Base-by-base conservation (phyloP, 2,113 vertebrate genomes). In the Phalacrocorax aristotelis region DNA sequence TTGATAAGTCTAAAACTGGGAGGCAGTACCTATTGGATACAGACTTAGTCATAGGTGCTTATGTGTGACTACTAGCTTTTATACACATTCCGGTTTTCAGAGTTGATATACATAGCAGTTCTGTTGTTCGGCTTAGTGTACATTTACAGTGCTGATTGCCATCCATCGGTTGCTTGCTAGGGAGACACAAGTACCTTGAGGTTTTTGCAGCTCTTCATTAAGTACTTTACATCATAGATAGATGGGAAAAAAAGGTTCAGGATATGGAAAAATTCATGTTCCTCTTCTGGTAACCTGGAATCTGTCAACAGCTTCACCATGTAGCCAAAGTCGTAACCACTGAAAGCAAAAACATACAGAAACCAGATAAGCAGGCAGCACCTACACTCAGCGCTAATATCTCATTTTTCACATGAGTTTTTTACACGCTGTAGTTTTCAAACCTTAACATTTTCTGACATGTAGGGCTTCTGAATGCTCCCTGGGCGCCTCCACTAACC, bases 151-250 rank as follows among this genome's bases (percentile, higher is more conserved):
- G 52, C 2, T 65, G 26, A 15, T 89, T 11, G 10, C 51, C 34
- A 46, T 7, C 42, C 36, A 87, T 10, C 44, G 22, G 13, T 68
- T 26, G 30, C 66, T 51, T 86, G 36, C 82, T 84, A 21, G 15
- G n/a, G 38, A 84, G 23, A 91, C n/a, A 18, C 2, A 46, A 81
- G 13, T 98, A 99, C 99, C 99, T 99, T 99, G 18, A 99, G 98
- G 97, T 99, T 99, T 98, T 99, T 99, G 98, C 99, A 99, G 98
- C 99, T 99, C 98, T 99, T 99, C 99, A 99, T 99, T 81, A 99
- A 95, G 94, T 99, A 99, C 77, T 99, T 99, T 62, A 99, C 99
- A 60, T 99, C 99, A 80, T 99, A 99, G 95, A 99, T 99, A 13
- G 99, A 99, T 4, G 99, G 99, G 83, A 99, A 99, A 97, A 99